Evolutionary conservation across 1,140 invertebrate genomes (phyloP).

Genomic region (Heliconius melpomene): DNA sequence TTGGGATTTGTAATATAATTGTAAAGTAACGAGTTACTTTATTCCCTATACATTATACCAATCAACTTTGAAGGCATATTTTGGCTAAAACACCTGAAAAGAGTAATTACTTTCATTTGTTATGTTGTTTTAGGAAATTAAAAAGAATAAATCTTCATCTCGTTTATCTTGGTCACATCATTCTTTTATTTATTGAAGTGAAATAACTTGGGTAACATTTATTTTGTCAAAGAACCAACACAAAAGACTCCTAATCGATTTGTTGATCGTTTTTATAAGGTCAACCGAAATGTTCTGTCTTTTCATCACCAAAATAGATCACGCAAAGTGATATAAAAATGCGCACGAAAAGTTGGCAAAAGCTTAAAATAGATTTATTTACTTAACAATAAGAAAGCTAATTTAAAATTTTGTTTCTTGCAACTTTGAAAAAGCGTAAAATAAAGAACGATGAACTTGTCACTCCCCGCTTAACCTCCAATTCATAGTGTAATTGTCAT

Average conservation of each 20-base stretch:
- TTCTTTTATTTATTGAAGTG: not conserved
- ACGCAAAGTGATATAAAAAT: too few species aligned
- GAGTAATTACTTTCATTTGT: not conserved
- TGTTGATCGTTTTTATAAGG: not conserved
- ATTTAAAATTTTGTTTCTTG: too few species aligned
- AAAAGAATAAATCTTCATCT: not conserved
- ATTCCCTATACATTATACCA: not conserved
- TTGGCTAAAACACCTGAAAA: not conserved
- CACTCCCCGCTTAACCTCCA: too few species aligned
- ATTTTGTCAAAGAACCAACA: not conserved
- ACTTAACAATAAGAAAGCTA: too few species aligned
- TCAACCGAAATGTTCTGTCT: too few species aligned
- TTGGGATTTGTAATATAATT: not conserved
- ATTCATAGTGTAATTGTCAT: too few species aligned
- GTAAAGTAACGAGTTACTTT: not conserved
- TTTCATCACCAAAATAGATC: too few species aligned
- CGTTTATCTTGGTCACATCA: not conserved
- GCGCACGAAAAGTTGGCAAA: too few species aligned
- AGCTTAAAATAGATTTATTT: too few species aligned
- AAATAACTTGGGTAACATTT: not conserved
- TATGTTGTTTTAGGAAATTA: not conserved
- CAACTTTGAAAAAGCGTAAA: too few species aligned
- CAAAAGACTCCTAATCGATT: not conserved
- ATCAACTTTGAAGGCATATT: not conserved
- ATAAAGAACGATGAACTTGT: too few species aligned